These are phyloP conservation scores for Turritopsis dohrnii DNA, from an alignment of 30 jellyfish, hydroid and myxozoan genomes.

Conservation along the genomic window DNA sequence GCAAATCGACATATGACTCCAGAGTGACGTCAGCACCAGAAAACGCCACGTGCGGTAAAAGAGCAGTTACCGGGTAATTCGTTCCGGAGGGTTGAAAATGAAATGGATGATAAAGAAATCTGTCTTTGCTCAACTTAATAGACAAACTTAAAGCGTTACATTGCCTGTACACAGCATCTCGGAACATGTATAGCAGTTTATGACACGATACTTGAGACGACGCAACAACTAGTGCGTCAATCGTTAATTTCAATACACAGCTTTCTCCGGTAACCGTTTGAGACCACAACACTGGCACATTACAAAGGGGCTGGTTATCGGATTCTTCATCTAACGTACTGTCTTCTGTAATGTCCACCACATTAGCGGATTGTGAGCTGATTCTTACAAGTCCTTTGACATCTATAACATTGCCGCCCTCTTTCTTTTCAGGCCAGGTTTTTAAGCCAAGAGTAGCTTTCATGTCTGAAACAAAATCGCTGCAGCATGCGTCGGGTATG, in stretches of 20 bases:
- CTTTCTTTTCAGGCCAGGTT: constrained; percentile 8
- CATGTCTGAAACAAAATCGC: constrained; percentile 4
- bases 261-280: constrained; percentile 18
- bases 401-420: constrained; percentile 12
- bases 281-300: constrained; percentile 27
- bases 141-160: constrained; percentile 13
- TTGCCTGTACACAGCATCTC: constrained; percentile 31
- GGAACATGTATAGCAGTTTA: constrained; percentile 26
- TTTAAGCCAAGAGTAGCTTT: not conserved
- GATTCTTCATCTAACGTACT: constrained; percentile 14
- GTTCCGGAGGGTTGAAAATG: constrained; percentile 22
- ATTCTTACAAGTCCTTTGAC: constrained; percentile 19
- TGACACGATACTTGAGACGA: not conserved
- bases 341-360: not conserved
- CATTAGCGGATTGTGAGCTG: constrained; percentile 1
- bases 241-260: not conserved
- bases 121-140: not conserved
- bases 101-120: constrained; percentile 13
- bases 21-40: constrained; percentile 35
- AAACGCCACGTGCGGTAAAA: constrained; percentile 37
- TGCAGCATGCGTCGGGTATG: constrained; percentile 3
- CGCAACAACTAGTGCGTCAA: constrained; percentile 25
- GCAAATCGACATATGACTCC: constrained; percentile 20
- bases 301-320: not conserved
- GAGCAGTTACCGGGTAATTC: constrained; percentile 32